These are phyloP conservation scores for Thymelicus lineola DNA, from an alignment of 2,888 invertebrate genomes.

Conservation along the genomic window DNA sequence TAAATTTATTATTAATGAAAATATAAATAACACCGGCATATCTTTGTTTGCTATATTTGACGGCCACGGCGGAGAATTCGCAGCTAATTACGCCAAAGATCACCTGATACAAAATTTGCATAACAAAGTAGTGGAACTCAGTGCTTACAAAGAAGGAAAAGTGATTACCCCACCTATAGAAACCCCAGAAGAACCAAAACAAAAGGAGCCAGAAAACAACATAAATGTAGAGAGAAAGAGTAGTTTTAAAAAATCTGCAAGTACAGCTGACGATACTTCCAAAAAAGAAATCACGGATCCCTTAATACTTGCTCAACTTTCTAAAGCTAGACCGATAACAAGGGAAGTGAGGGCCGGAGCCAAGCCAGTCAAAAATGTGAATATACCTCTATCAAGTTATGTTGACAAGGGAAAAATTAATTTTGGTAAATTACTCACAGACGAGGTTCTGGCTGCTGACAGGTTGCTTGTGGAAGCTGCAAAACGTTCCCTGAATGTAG, in stretches of 20 bases:
- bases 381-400: constrained; percentile 86
- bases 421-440: constrained; percentile 92
- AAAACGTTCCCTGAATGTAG: constrained; percentile 90
- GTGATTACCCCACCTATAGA: constrained; percentile 62
- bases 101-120: constrained; percentile 92
- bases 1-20: constrained; percentile 94
- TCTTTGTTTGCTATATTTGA: constrained; percentile 97
- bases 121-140: constrained; percentile 90
- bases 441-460: constrained; percentile 95
- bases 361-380: constrained; percentile 74
- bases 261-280: constrained; percentile 85
- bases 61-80: constrained; percentile 98
- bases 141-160: constrained; percentile 88
- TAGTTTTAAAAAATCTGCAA: constrained; percentile 88
- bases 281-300: constrained; percentile 88
- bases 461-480: constrained; percentile 92
- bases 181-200: constrained; percentile 67
- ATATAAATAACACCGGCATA: constrained; percentile 93
- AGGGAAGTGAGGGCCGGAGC: constrained; percentile 84
- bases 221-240: constrained; percentile 83
- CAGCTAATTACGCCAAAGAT: constrained; percentile 96
- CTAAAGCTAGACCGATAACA: constrained; percentile 84
- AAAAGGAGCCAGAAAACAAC: constrained; percentile 69
- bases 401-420: constrained; percentile 91
- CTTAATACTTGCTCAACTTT: constrained; percentile 87